Evolutionary conservation across 2,888 invertebrate species (phyloP).

Genomic region (Xanthorhoe spadicearia): DNA sequence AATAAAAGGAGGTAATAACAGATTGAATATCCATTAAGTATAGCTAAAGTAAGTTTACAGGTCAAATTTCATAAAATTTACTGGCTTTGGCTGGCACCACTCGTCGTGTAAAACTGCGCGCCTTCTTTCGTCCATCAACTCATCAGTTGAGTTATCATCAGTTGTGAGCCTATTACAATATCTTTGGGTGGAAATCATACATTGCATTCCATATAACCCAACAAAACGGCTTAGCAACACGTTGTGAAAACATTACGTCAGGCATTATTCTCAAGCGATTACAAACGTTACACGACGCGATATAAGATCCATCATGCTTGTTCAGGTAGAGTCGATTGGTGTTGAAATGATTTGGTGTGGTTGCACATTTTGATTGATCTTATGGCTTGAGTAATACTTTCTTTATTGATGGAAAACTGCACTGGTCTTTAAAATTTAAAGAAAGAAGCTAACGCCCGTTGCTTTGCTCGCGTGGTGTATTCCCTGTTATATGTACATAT

Average conservation of each 20-base stretch:
- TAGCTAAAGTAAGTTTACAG: too few species aligned
- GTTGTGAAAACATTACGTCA: conserved; percentile 60
- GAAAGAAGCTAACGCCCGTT: neutral
- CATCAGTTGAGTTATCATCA: too few species aligned
- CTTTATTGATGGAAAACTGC: too few species aligned
- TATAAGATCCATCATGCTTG: conserved; percentile 3
- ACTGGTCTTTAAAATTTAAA: too few species aligned
- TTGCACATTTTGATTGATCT: conserved; percentile 4
- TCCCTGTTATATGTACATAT: neutral
- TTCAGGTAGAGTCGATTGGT: conserved; percentile 11
- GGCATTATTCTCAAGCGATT: conserved; percentile 47
- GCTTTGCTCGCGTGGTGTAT: neutral
- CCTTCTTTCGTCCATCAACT: too few species aligned
- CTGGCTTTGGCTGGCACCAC: too few species aligned
- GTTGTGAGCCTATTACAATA: too few species aligned
- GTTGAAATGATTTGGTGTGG: conserved; percentile 18
- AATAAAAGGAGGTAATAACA: too few species aligned
- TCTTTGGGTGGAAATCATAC: too few species aligned
- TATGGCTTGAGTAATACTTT: neutral
- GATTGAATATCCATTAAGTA: too few species aligned
- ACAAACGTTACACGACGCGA: conserved; percentile 17
- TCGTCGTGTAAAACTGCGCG: too few species aligned
- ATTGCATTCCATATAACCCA: neutral
- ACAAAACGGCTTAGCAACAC: conserved; percentile 33
- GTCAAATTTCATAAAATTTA: too few species aligned